Evolutionary conservation across 53 echinoderm and acorn worm genomes (phyloP).

Genomic region (Luidia sarsii): DNA sequence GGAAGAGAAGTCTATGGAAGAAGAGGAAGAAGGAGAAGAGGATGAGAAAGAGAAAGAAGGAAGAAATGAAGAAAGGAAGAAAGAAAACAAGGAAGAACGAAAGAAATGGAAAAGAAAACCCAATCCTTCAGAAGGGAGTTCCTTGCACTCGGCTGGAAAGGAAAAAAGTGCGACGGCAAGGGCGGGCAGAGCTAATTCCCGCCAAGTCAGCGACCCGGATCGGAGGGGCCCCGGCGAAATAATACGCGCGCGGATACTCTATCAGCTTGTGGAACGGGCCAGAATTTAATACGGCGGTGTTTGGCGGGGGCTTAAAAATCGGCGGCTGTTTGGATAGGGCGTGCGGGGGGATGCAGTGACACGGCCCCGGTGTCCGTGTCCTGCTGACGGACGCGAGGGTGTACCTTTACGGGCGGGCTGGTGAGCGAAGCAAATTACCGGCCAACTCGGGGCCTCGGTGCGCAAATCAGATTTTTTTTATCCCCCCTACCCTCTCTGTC

Average conservation of each 20-base stretch:
- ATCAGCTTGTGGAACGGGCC: constrained; percentile 1
- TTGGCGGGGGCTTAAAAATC: constrained; percentile 43
- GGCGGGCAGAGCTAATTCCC: constrained; percentile 8
- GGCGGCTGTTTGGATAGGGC: constrained; percentile 47
- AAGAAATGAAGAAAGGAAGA: too few relatives aligned
- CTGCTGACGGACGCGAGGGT: constrained; percentile 30
- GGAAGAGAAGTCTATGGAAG: background rate
- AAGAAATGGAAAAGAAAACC: too few relatives aligned
- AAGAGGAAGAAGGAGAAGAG: too few relatives aligned
- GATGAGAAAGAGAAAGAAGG: too few relatives aligned
- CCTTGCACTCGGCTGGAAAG: constrained; percentile 12
- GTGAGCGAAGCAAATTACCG: constrained; percentile 28
- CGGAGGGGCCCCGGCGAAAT: background rate
- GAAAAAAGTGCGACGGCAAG: constrained; percentile 16
- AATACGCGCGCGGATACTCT: constrained; percentile 21
- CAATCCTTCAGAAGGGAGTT: too few relatives aligned
- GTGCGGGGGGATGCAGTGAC: constrained; percentile 12
- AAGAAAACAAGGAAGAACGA: too few relatives aligned
- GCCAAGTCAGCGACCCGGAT: constrained; percentile 41
- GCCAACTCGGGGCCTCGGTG: background rate
- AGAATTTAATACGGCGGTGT: constrained; percentile 31
- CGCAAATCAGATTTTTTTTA: constrained; percentile 30
- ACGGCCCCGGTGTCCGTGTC: constrained; percentile 20
- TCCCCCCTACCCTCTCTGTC: too few relatives aligned
- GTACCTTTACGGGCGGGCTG: constrained; percentile 18